Evolutionary conservation across 2,797 vertebrate genomes (phyloP).

Genomic region (Jordanella pulchra): DNA sequence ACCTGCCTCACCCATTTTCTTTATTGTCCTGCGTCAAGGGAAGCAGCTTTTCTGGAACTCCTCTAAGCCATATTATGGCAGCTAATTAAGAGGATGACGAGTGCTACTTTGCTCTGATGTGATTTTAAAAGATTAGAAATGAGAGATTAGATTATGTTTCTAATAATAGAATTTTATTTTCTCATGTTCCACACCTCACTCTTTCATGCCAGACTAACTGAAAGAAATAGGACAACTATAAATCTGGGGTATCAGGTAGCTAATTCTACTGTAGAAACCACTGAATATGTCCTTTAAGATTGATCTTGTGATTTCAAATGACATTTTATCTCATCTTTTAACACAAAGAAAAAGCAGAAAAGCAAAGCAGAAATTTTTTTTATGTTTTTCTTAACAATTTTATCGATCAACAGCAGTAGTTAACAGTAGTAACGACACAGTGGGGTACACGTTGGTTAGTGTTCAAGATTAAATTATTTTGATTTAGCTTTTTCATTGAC

Average conservation of each 20-base stretch:
- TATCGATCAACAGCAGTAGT: too few species aligned
- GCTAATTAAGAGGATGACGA: slow-evolving; percentile 80
- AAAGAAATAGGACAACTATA: slow-evolving; percentile 18
- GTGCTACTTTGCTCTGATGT: slow-evolving; percentile 70
- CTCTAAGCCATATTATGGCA: slow-evolving; percentile 78
- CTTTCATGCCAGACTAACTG: slow-evolving; percentile 21
- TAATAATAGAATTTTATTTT: slow-evolving; percentile 64
- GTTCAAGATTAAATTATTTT: too few species aligned
- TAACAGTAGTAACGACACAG: too few species aligned
- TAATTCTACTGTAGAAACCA: not conserved
- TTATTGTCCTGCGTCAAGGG: slow-evolving; percentile 62
- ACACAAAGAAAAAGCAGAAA: not conserved
- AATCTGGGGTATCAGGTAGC: slow-evolving; percentile 4
- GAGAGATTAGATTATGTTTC: slow-evolving; percentile 69
- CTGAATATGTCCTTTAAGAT: not conserved
- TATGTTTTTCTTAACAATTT: too few species aligned
- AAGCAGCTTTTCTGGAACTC: slow-evolving; percentile 73
- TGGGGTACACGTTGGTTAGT: too few species aligned
- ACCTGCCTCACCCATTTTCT: slow-evolving; percentile 44
- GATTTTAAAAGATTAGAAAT: slow-evolving; percentile 64
- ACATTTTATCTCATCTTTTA: not conserved
- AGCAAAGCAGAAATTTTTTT: too few species aligned
- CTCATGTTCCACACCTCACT: slow-evolving; percentile 41
- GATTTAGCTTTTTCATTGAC: too few species aligned
- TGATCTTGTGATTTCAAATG: not conserved